Base-by-base conservation (phyloP, 2,113 vertebrate genomes). In the Protobothrops mucrosquamatus region DNA sequence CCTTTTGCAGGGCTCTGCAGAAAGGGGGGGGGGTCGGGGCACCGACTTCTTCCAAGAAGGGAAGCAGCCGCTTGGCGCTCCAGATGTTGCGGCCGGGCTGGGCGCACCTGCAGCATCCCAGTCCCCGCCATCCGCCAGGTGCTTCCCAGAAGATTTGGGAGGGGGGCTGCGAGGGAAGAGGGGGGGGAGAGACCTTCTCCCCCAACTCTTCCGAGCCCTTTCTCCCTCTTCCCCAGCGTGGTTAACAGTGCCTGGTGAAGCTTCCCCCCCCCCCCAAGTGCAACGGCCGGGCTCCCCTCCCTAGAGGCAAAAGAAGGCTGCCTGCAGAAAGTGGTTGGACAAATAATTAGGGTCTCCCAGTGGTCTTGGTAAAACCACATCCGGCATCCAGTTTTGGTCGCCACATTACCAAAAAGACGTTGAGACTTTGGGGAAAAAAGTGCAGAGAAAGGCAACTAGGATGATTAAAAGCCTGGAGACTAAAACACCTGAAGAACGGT, bases 151-250 rank as follows among this genome's bases (percentile, higher is more conserved):
- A 51, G 69, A 48, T 48, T 48, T 48, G 46, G 46, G 14, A 43
- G 43, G 94, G 95, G 93, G 94, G 96, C 94, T 96, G 94, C 95
- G 91, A 91, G 95, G 96, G 96, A 95, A 95, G 24, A 48, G 94
- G 95, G 92, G 94, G 69, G 94, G 93, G 96, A 95, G 56, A 3
- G 95, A 92, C 95, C 96, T 97, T 97, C 97, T 15, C 64, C 29
- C 29, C 12, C 29, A n/a, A 15, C 64, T 34, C n/a, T 34, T 12
- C 29, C 14, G 4, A 18, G 64, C 64, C n/a, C 29, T 7, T 48
- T 12, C 85, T 48, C 23, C 23, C 85, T 86, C 23, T 48, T 48
- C 39, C 81, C 43, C 81, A 23, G 39, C 8, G 1, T 11, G 8
- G 20, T 85, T 46, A 23, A 48, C 43, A 46, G 43, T 15, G 64